Base-by-base conservation (phyloP, 2,113 vertebrate species). In the Albula goreensis region DNA sequence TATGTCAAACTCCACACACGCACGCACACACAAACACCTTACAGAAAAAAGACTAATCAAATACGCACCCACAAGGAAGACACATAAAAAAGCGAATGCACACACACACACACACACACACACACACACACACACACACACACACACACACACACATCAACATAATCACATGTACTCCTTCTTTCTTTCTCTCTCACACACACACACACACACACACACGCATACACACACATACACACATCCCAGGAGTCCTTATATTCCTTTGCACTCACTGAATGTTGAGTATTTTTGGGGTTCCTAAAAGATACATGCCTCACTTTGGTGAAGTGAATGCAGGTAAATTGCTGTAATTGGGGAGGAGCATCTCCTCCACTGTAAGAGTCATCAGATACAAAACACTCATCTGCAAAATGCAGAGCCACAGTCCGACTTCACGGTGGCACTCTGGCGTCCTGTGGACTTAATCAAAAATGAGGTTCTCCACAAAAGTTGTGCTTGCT, bases 401-500 rank as follows among this genome's bases (percentile, higher is more conserved):
- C 60, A 4, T 22, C 50, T 84, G 77, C 17, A 51, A 31, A 84
- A 12, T 3, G n/a, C 50, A 25, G 50, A 82, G 80, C 19, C 82
- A 66, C 15, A 10, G 77, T 50, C 74, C 17, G 10, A 56, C 83
- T 74, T 41, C 50, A 78, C 53, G 15, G 50, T 13, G 83, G 50
- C 5, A 10, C 25, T 4, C 3, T 41, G 17, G 50, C 25, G 31
- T 48, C n/a, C 60, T 4, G 25, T n/a, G 8, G 60, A 74, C 63
- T 51, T 25, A 10, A 52, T 12, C 3, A 2, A 80, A 74, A 31
- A 57, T 6, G 50, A 19, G 81, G 51, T 83, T 79, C 51, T 31
- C 49, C 49, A 22, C 51, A 56, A 90, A 82, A 78, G 52, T 88
- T 88, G 88, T 89, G 51, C 51, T 81, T 81, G 80, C 50, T 22